phyloP scores from a whole-genome alignment of 2,113 vertebrate genomes.

The Aix galericulata region DNA sequence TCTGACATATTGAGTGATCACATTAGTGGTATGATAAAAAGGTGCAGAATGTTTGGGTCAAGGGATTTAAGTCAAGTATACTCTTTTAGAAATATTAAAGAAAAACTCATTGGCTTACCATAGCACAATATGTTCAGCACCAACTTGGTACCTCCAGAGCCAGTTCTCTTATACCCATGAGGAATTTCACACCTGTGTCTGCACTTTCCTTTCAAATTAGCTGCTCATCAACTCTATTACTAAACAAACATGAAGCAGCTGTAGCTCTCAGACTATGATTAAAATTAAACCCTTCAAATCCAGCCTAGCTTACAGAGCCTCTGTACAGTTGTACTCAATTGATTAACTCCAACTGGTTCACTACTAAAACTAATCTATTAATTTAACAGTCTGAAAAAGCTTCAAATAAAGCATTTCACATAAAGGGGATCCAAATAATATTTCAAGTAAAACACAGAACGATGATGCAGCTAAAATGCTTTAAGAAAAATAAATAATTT shows the following conservation, averaged over 20 bases:
- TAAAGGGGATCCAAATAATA: constrained; percentile 22
- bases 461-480: not conserved
- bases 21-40: not conserved
- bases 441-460: constrained; percentile 36
- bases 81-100: not conserved
- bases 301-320: constrained; percentile 55
- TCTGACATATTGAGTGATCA: not conserved
- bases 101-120: not conserved
- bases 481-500: constrained; percentile 39
- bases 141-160: not conserved
- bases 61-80: not conserved
- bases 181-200: constrained; percentile 59
- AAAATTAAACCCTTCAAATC: constrained; percentile 71
- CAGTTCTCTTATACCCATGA: constrained; percentile 30
- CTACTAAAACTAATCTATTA: constrained; percentile 65
- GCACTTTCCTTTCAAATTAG: constrained; percentile 63
- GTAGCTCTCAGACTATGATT: constrained; percentile 46
- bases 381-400: constrained; percentile 52
- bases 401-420: constrained; percentile 42
- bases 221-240: constrained; percentile 67
- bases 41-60: not conserved
- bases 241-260: constrained; percentile 76
- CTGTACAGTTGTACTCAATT: constrained; percentile 54
- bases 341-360: constrained; percentile 66
- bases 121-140: not conserved